Base-by-base conservation (phyloP, 2,113 vertebrate genomes). In the Microtus montanus region DNA sequence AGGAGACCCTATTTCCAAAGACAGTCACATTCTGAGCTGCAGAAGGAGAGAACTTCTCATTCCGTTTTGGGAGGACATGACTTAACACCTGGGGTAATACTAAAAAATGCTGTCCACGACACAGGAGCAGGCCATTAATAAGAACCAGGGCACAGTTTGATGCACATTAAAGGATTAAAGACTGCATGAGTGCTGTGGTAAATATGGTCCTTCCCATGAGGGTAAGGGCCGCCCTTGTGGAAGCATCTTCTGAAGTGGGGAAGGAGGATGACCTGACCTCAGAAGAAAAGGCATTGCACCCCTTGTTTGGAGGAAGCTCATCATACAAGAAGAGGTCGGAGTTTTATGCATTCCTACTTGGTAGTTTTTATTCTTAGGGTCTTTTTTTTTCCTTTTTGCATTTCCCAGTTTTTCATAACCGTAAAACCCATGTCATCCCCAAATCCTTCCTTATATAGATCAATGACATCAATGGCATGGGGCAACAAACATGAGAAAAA, bases 1-100 rank as follows among this genome's bases (percentile, higher is more conserved):
- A 17, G 52, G 88, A 92, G 71, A 79, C 3, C 30, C 35, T 41
- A 75, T 78, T 90, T 95, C 64, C 58, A 88, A 95, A 63, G 80
- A 90, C 52, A 44, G n/a, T 49, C n/a, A 77, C 41, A 38, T n/a
- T 75, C 61, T 71, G 14, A 94, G 33, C 8, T 87, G 19, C 5
- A 77, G 5, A 33, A 10, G 44, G 9, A 88, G 44, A 95, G 44
- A n/a, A 80, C 41, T 78, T 90, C 85, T 41, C 4, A 35, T 85
- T 12, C 26, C 4, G 1, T 64, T 63, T 66, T 49, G 3, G 33
- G 33, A 6, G 38, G 30, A n/a, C 33, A 84, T 7, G 83, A 68
- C 79, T 64, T 10, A 64, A 64, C 14, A 68, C 17, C 52, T 38
- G 14, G 12, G 3, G 12, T 1, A 85, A 54, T 28, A 30, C 24